These are phyloP conservation scores for Labrus mixtus DNA, from an alignment of 2,113 vertebrate genomes.

Conservation along the genomic window DNA sequence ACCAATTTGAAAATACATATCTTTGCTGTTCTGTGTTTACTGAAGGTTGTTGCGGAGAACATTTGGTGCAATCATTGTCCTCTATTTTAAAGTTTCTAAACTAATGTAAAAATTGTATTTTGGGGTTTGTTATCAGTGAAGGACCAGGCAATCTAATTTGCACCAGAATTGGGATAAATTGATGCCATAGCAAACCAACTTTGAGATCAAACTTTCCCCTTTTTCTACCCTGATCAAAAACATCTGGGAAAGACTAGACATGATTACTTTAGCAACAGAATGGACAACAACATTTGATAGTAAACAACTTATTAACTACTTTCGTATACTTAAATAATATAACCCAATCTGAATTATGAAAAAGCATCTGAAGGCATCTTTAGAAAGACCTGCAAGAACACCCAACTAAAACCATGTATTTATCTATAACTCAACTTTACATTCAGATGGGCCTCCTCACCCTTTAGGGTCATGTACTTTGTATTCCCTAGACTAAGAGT, in stretches of 20 bases:
- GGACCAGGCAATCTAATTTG: too few relatives aligned
- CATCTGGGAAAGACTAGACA: not conserved
- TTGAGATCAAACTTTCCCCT: not conserved
- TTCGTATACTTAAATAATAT: too few relatives aligned
- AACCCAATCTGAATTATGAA: not conserved
- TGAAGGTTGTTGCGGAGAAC: not conserved
- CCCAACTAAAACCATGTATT: too few relatives aligned
- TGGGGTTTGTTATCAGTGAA: not conserved
- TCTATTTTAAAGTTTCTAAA: not conserved
- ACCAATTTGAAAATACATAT: not conserved
- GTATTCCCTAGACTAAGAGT: too few relatives aligned
- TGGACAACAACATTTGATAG: not conserved
- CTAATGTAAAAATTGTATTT: not conserved
- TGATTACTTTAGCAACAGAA: not conserved
- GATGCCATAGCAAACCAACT: not conserved
- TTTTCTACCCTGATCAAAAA: not conserved
- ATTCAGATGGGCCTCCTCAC: not conserved
- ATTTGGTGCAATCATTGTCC: not conserved
- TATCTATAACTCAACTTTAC: not conserved
- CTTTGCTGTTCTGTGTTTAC: not conserved
- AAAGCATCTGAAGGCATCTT: not conserved
- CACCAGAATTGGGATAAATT: too few relatives aligned
- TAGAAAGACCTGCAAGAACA: too few relatives aligned
- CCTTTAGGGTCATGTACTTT: not conserved
- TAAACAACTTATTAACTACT: not conserved